Base-by-base conservation (phyloP, 1,140 invertebrate species). In the Palaemon carinicauda region DNA sequence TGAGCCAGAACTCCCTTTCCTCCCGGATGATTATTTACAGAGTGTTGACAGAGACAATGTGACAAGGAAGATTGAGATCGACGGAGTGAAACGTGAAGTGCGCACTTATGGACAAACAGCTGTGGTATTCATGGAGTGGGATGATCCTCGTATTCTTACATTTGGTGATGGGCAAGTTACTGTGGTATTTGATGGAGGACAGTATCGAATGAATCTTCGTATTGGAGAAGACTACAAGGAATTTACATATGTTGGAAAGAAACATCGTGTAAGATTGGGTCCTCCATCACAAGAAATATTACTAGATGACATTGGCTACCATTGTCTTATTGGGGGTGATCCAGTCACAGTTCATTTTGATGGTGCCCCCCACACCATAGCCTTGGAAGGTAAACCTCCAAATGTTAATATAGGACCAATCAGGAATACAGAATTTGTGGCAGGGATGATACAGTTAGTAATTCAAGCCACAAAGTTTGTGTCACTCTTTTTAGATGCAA, bases 221-320 rank as follows among this genome's bases (percentile, higher is more conserved):
- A 90, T 90, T 71, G 80, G 87, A 21, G 90, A 91, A 52, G 91
- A 90, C 21, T 91, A 91, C 69, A 83, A 88, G 29, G 90, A 91
- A 81, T 89, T 91, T 54, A 90, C 90, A 79, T 90, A 94, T 86
- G 90, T 93, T 89, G 92, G 92, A 65, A 91, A 92, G 69, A 90
- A 90, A 52, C 93, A 92, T 89, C 93, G 94, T 85, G 95, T 99
- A 50, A 94, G 95, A 89, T 95, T 99, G 87, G 98, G 98, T 52
- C 96, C 95, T 27, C 98, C 98, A 0, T 97, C 97, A 0, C 93
- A 97, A 79, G 98, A 99, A 91, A 92, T 99, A 1, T 97, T 95
- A 89, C 95, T 99, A 33, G 96, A 99, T 91, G 95, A 95, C 24
- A 93, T 94, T 50, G 96, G 95, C 93, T 98, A 96, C 90, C 96